phyloP scores from a whole-genome alignment of 2,113 vertebrate species.

The Crotalus helleri region DNA sequence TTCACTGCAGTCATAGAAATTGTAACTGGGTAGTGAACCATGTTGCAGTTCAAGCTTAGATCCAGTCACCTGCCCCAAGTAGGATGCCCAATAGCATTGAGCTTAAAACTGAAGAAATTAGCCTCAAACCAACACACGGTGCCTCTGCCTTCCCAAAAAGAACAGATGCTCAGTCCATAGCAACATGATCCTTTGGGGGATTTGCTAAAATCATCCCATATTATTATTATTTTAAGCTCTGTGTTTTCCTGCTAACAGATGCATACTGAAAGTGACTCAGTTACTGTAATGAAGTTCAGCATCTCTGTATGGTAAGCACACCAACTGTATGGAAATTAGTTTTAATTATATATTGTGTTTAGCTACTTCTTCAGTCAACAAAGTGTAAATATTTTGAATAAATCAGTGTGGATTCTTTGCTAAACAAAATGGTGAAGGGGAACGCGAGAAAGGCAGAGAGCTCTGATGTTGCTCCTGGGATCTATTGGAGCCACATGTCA shows the following conservation, averaged over 20 bases:
- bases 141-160: not conserved
- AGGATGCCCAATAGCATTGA: not conserved
- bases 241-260: constrained; percentile 20
- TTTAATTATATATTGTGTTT: constrained; percentile 36
- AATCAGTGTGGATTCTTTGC: not conserved
- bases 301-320: constrained; percentile 3
- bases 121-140: not conserved
- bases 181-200: not conserved
- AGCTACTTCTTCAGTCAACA: constrained; percentile 26
- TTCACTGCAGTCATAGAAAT: not conserved
- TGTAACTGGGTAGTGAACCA: not conserved
- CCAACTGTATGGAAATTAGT: constrained; percentile 13
- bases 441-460: not conserved
- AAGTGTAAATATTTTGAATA: constrained; percentile 30
- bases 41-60: not conserved
- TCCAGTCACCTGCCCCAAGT: not conserved
- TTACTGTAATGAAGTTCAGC: constrained; percentile 17
- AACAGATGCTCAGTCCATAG: constrained; percentile 10
- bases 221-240: constrained; percentile 18
- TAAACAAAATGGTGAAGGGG: not conserved
- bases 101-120: not conserved
- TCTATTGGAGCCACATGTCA: not conserved
- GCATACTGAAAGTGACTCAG: constrained; percentile 20
- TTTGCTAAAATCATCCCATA: constrained; percentile 4
- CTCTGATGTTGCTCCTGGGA: not conserved